Conservation (phyloP, 2,797 vertebrate species). For the Alcedo quadribrachys region DNA sequence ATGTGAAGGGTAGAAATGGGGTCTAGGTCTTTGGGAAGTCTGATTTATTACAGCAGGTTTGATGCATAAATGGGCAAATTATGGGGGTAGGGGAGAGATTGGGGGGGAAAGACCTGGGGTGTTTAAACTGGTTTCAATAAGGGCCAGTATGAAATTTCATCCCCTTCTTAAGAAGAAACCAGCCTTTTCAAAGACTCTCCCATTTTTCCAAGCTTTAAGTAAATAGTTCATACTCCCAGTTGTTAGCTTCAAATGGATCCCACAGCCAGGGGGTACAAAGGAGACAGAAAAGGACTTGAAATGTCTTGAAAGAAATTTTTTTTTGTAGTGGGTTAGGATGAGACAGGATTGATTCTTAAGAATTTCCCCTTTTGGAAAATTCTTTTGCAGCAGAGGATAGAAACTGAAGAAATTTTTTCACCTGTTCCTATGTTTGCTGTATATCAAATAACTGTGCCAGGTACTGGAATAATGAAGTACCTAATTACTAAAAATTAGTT, state of each 20-base stretch:
- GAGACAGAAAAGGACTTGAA: not conserved
- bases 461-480: not conserved
- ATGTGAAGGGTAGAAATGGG: not conserved
- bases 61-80: not conserved
- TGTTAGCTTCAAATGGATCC: not conserved
- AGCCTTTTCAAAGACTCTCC: not conserved
- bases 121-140: not conserved
- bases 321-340: not conserved
- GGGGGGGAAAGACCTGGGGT: not conserved
- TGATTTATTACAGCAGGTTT: not conserved
- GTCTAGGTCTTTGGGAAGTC: not conserved
- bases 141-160: slow-evolving; percentile 42
- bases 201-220: slow-evolving; percentile 1
- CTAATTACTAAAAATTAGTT: not conserved
- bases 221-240: not conserved
- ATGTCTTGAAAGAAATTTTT: not conserved
- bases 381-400: not conserved
- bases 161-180: not conserved
- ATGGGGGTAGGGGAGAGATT: not conserved
- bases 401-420: not conserved
- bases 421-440: not conserved
- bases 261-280: not conserved
- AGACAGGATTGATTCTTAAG: not conserved
- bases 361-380: not conserved
- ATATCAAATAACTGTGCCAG: not conserved